phyloP scores from a whole-genome alignment of 2,797 vertebrate genomes.

The Molossus alvarezi region DNA sequence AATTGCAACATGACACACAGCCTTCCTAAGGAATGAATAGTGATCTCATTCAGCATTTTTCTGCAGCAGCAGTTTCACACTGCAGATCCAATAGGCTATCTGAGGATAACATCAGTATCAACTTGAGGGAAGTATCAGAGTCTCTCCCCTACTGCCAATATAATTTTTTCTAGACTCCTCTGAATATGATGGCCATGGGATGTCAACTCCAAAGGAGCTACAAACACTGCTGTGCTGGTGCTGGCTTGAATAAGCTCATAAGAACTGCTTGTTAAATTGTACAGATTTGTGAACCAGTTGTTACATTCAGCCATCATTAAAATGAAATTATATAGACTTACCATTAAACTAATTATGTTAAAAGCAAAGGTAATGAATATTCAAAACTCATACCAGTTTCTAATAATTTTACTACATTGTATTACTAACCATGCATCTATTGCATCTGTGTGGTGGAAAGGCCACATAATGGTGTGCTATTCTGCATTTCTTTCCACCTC shows the following conservation, averaged over 20 bases:
- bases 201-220: background rate
- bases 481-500: background rate
- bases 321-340: background rate
- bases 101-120: background rate
- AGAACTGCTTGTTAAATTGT: background rate
- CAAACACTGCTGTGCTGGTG: background rate
- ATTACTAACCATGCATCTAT: background rate
- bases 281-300: background rate
- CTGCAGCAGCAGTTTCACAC: conserved; percentile 51
- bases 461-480: background rate
- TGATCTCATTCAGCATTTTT: conserved; percentile 66
- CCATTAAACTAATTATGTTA: conserved; percentile 11
- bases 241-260: background rate
- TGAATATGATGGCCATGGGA: background rate
- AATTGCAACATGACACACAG: conserved; percentile 44
- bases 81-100: background rate
- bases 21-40: conserved; percentile 71
- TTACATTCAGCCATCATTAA: background rate
- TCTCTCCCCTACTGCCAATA: background rate
- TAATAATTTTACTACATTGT: background rate
- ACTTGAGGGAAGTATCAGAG: background rate
- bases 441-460: background rate
- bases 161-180: background rate
- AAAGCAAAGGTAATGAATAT: conserved; percentile 14
- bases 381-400: background rate